Evolutionary conservation across 2,888 invertebrate genomes (phyloP), one percentile per base, ranked within the genome.

Genomic region (Automeris io): DNA sequence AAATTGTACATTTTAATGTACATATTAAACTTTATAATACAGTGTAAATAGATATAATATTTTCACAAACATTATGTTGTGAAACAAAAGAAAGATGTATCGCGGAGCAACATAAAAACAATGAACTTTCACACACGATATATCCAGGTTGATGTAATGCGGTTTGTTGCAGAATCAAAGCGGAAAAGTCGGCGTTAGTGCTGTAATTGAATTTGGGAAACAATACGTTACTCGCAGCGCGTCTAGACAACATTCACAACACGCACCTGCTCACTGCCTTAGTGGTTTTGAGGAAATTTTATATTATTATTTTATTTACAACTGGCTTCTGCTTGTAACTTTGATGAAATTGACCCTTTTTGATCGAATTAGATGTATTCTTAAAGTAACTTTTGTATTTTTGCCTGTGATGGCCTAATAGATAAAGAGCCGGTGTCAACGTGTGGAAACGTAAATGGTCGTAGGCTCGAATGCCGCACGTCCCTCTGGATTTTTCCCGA

Each of bases 161-260:
- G 65, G 71, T 70, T 68, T 70, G 70, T 75, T 66, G 70, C 62
- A 57, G 61, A 80, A 81, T 81, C 79, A 78, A 68, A 76, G 73
- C 61, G 60, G 70, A 67, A 66, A 64, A 69, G 61, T 57, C 58
- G 72, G 79, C 55, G 76, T 79, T 68, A 46, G 52, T 49, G 57
- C 49, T 51, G 60, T 81, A 83, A 83, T 82, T 81, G 74, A 69
- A 77, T 85, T 85, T 80, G 61, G 71, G 71, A 70, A 81, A 82
- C 85, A 83, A 83, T 86, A 66, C 70, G 70, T 86, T 81, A 70
- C 66, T 61, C 71, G 63, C 56, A 53, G 46, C 47, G 51, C 43
- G 45, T 43, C 35, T 51, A 45, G 47, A 45, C 49, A 56, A 59
- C 65, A 75, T 74, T 74, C 74, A 46, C 50, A 61, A 63, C 74